Evolutionary conservation across 2,797 vertebrate genomes (phyloP), one percentile per base, ranked within the genome.

Genomic region (Esox lucius): DNA sequence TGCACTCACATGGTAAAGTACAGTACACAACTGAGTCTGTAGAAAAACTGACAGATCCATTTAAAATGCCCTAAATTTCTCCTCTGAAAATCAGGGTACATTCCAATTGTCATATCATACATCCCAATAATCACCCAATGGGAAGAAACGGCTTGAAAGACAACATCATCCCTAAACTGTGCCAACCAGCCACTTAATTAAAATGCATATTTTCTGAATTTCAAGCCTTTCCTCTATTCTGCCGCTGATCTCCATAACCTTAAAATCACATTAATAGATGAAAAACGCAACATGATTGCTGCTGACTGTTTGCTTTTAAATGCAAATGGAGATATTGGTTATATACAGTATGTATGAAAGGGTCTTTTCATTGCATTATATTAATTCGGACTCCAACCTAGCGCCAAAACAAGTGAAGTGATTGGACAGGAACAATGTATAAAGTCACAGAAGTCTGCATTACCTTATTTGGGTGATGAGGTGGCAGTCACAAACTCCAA

Each of bases 251-350:
- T 69, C 83, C 48, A 78, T 68, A 71, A 76, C 80, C 78, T 80
- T 83, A 79, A 76, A 76, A 82, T 82, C 75, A 51, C 77, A 83
- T 77, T 78, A 81, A 77, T 72, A 78, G 70, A 78, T 75, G 70
- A 80, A 84, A 78, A 81, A 71, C 11, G 71, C 74, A 72, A 75
- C 67, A 39, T 65, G 15, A 26, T 81, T 80, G 81, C 77, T 82
- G 72, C 83, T 81, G 83, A 84, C 80, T 64, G 69, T 22, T 74
- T 69, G 78, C 81, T 85, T 83, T 85, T 75, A 85, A 81, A 81
- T 84, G 76, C 77, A 81, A 80, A 83, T 72, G 68, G 48, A 67
- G 71, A 76, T 81, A 82, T 78, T 71, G 22, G 67, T 81, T 83
- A 68, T 81, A 76, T 73, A 76, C 72, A 65, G 22, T 56, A 61